These are phyloP conservation scores for Heliconius hortense DNA, from an alignment of 2,888 invertebrate species.

Conservation along the genomic window DNA sequence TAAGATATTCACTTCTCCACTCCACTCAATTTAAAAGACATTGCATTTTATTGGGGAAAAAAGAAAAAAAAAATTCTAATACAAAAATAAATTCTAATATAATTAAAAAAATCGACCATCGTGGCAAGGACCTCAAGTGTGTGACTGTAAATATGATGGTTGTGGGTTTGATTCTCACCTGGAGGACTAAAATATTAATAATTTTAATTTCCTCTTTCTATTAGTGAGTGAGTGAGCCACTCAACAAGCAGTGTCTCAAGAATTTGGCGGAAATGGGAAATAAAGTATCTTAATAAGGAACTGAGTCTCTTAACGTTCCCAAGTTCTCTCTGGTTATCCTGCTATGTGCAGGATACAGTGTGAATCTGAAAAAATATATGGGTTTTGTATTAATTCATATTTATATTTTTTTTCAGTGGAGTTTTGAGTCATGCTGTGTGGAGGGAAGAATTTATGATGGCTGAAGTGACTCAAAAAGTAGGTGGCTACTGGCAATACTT, in stretches of 20 bases:
- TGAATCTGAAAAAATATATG: background rate
- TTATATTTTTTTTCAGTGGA: conserved; percentile 54
- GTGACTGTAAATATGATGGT: background rate
- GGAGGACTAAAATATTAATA: background rate
- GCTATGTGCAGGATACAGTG: too few species aligned
- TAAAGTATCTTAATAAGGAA: background rate
- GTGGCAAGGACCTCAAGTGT: background rate
- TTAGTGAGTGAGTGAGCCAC: background rate
- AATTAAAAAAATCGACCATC: too few species aligned
- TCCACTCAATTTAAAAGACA: background rate
- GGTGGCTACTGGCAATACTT: conserved; percentile 82
- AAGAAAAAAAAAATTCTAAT: too few species aligned
- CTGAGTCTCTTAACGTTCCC: background rate
- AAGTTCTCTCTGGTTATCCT: background rate
- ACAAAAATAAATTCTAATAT: too few species aligned
- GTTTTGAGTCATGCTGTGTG: conserved; percentile 81
- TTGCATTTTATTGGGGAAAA: background rate
- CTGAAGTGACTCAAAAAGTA: conserved; percentile 78
- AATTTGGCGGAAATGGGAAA: background rate
- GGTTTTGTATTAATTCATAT: background rate
- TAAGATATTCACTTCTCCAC: too few species aligned
- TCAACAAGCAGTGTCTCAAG: background rate
- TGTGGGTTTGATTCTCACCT: background rate
- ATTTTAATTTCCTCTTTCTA: background rate
- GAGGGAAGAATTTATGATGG: conserved; percentile 75